Evolutionary conservation across 2,797 vertebrate species (phyloP), one percentile per base, ranked within the genome.

Genomic region (Gila robusta): DNA sequence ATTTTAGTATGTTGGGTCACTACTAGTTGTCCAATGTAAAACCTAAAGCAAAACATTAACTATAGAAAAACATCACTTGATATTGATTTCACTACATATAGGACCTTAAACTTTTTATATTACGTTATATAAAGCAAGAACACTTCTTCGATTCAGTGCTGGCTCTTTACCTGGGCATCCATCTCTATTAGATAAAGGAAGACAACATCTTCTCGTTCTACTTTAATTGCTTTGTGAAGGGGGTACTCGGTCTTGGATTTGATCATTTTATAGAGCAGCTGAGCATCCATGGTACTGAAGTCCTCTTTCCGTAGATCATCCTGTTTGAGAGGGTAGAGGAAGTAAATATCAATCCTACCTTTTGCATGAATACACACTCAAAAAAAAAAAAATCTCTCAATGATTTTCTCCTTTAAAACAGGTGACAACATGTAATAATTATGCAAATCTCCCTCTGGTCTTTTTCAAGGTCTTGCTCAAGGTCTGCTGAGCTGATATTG

Each of bases 181-280:
- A 98, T 99, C 93, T 99, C 98, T 47, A 99, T 99, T 47, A 99
- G 96, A 91, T 97, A 99, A 74, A 99, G 94, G 93, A 99, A 99
- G 85, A 99, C 95, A 35, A 99, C 98, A 67, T 99, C 98, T 92
- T 99, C 98, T 88, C 98, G 93, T 91, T 99, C 98, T 37, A 99
- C 96, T 94, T 97, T 98, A 92, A 99, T 99, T 87, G 98, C 98
- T 94, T 99, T 99, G 91, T 99, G 98, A 80, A 99, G 95, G 19
- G 98, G 98, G 91, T 95, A 99, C 83, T 99, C 97, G 0, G 98
- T 99, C 94, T 99, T 99, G 4, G 98, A 99, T 89, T 99, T 98
- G 92, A 99, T 98, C 98, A 99, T 99, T 95, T 99, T 99, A 92
- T 97, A 99, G 67, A 99, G 89, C 10, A 99, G 94, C 92, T 97